Conservation (phyloP, 1,140 invertebrate species). For the Ceratosolen solmsi region DNA sequence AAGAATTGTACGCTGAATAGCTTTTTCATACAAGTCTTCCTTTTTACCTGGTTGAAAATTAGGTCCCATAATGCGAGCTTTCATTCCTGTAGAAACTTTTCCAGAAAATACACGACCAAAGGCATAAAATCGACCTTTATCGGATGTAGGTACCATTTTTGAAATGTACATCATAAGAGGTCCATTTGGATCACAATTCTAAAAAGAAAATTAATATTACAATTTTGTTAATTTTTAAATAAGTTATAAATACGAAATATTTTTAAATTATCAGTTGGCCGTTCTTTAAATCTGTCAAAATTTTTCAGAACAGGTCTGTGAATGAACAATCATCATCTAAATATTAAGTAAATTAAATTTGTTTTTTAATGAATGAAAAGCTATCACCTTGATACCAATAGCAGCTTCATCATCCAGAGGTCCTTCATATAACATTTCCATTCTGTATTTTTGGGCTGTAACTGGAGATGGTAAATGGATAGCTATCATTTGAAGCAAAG, state of each 20-base stretch:
- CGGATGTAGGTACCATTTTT: conserved; percentile 99
- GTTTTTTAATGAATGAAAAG: background rate
- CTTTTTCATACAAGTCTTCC: conserved; percentile 99
- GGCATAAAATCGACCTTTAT: conserved; percentile 99
- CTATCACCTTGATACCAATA: conserved; percentile 83
- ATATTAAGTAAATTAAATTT: conserved; percentile 19
- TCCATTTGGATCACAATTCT: conserved; percentile 95
- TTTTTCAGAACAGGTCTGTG: conserved; percentile 72
- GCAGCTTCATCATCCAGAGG: conserved; percentile 98
- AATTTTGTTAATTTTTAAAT: too few species aligned
- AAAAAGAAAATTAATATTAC: conserved; percentile 59
- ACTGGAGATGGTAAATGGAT: conserved; percentile 99
- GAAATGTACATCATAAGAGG: conserved; percentile 99
- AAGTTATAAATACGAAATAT: conserved; percentile 19
- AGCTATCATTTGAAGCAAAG: conserved; percentile 99
- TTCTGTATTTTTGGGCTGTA: conserved; percentile 98
- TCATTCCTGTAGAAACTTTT: conserved; percentile 95
- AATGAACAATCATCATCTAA: conserved; percentile 67
- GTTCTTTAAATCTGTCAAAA: conserved; percentile 61
- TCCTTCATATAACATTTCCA: conserved; percentile 99
- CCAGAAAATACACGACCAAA: conserved; percentile 99
- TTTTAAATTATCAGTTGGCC: conserved; percentile 62
- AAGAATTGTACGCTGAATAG: conserved; percentile 98
- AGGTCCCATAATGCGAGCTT: conserved; percentile 98
- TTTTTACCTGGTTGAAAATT: conserved; percentile 99